Percentiles rank a stretch among this genome's conserved stretches.
Evolutionary conservation across 2,797 vertebrate genomes (phyloP).

Genomic region (Onychomys leucogaster): DNA sequence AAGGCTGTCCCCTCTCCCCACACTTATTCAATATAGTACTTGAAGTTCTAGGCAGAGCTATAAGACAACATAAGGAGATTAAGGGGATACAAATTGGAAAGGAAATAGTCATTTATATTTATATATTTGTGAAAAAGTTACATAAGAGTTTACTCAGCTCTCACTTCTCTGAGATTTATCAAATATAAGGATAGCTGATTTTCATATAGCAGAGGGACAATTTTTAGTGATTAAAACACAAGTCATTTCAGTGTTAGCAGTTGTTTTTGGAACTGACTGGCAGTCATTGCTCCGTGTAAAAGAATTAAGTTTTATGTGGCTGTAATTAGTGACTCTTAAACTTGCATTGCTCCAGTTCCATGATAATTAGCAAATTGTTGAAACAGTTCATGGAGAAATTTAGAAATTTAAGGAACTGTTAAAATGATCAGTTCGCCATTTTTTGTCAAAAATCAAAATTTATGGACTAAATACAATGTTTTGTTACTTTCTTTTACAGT

Average conservation of each 20-base stretch:
- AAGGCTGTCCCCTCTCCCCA: too few relatives aligned
- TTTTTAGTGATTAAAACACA: neutral
- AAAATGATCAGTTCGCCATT: neutral
- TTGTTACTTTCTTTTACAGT: neutral
- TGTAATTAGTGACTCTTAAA: neutral
- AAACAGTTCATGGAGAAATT: neutral
- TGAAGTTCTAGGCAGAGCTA: too few relatives aligned
- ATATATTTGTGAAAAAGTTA: neutral
- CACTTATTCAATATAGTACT: too few relatives aligned
- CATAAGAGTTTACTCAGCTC: conserved; percentile 8
- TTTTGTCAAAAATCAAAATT: neutral
- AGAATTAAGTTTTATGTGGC: neutral
- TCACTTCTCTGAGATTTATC: conserved; percentile 8
- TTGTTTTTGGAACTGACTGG: neutral
- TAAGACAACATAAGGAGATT: too few relatives aligned
- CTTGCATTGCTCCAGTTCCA: neutral
- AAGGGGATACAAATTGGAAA: too few relatives aligned
- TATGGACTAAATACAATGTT: neutral
- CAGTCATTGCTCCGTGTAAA: neutral
- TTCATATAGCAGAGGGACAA: conserved; percentile 62
- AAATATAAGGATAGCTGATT: conserved; percentile 69
- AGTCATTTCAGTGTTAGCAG: neutral
- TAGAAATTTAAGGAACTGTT: neutral
- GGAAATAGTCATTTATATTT: conserved; percentile 37
- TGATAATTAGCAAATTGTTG: neutral